These are phyloP conservation scores for Menidia beryllina DNA, from an alignment of 2,113 vertebrate genomes.

Conservation along the genomic window DNA sequence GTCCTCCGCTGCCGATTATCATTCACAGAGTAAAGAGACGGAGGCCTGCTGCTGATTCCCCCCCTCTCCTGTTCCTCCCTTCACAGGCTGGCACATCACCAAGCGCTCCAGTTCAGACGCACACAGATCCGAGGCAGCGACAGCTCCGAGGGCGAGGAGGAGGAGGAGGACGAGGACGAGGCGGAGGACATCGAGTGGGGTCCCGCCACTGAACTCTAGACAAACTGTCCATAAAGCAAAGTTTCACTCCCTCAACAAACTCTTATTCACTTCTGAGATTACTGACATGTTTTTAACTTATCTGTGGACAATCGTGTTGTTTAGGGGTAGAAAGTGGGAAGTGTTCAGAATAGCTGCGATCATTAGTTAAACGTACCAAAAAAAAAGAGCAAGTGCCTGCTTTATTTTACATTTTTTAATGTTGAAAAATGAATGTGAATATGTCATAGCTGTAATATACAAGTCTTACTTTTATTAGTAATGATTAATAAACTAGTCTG, in stretches of 20 bases:
- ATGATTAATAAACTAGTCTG: background rate
- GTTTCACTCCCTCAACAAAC: conserved; percentile 7
- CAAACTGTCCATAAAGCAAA: background rate
- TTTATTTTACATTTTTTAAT: conserved; percentile 23
- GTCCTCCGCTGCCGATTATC: conserved; percentile 13
- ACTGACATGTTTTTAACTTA: conserved; percentile 9
- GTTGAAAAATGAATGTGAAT: conserved; percentile 33
- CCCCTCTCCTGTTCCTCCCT: background rate
- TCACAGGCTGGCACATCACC: conserved; percentile 85
- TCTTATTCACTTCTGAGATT: background rate
- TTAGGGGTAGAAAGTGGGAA: background rate
- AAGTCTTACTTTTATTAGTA: conserved; percentile 42
- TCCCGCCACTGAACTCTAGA: conserved; percentile 92
- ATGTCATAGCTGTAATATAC: conserved; percentile 7
- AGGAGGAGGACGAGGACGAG: conserved; percentile 29
- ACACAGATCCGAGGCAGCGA: conserved; percentile 84
- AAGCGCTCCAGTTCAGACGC: conserved; percentile 87
- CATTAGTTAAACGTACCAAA: background rate
- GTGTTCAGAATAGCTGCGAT: background rate
- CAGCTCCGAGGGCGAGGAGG: conserved; percentile 84
- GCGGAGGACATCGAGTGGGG: conserved; percentile 89
- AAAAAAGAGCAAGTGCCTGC: conserved; percentile 38
- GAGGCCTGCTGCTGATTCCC: background rate
- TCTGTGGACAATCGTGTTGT: background rate
- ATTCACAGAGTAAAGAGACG: background rate